Conservation (phyloP, 2,888 invertebrate genomes). For the Crocallis elinguaria region DNA sequence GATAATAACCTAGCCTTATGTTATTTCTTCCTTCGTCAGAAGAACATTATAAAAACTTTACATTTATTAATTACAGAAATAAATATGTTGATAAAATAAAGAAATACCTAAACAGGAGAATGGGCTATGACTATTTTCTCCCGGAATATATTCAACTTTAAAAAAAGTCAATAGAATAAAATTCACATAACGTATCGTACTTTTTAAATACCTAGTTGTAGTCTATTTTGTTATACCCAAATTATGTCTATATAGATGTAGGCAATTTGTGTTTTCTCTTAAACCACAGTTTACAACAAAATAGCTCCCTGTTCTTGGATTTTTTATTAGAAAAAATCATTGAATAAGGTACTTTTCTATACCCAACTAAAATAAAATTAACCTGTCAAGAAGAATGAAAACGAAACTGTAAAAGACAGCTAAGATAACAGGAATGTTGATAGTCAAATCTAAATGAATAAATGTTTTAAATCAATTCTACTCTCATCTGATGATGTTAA, state of each 20-base stretch:
- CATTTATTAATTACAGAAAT: neutral
- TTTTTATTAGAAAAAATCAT: slow-evolving; percentile 76
- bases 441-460: neutral
- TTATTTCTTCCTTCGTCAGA: slow-evolving; percentile 33
- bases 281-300: slow-evolving; percentile 27
- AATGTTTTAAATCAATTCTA: neutral
- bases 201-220: slow-evolving; percentile 1
- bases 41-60: slow-evolving; percentile 18
- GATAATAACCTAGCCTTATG: slow-evolving; percentile 24
- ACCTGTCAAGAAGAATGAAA: slow-evolving; percentile 27
- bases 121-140: slow-evolving; percentile 36
- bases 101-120: slow-evolving; percentile 24
- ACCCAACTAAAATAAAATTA: slow-evolving; percentile 52
- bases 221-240: slow-evolving; percentile 17
- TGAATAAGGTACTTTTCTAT: slow-evolving; percentile 62
- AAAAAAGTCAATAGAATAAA: slow-evolving; percentile 24
- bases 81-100: slow-evolving; percentile 14
- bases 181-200: slow-evolving; percentile 7
- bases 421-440: neutral
- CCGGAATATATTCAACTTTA: slow-evolving; percentile 13
- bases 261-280: slow-evolving; percentile 9
- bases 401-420: neutral
- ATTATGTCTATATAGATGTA: neutral
- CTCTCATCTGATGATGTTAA: slow-evolving; percentile 1
- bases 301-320: slow-evolving; percentile 68